phyloP scores from a whole-genome alignment of 2,797 vertebrate species.

The Coracias cyanogaster region DNA sequence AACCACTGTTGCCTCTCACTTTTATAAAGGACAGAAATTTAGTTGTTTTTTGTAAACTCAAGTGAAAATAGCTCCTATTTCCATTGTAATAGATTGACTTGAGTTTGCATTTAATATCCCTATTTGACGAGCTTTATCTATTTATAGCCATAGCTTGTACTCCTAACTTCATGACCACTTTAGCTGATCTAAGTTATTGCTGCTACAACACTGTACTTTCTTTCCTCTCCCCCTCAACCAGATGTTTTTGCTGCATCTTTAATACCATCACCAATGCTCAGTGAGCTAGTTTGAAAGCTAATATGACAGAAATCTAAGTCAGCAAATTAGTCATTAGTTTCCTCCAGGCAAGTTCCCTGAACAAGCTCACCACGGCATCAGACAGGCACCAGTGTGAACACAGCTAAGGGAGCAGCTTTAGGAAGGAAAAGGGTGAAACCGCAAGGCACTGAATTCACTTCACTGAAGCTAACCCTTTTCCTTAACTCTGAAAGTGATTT shows the following conservation, averaged over 20 bases:
- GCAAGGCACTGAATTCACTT: background rate
- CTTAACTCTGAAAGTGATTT: background rate
- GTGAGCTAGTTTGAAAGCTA: background rate
- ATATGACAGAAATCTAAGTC: background rate
- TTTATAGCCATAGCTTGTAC: background rate
- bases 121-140: background rate
- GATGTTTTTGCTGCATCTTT: background rate
- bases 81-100: background rate
- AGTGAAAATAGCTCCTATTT: background rate
- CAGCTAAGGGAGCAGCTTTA: background rate
- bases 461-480: background rate
- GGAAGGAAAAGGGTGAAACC: background rate
- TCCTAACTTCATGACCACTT: background rate
- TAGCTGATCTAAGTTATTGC: background rate
- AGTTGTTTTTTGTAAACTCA: background rate
- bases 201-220: background rate
- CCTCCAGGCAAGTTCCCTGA: background rate
- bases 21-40: background rate
- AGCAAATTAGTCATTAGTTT: background rate
- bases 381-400: background rate
- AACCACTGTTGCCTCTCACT: background rate
- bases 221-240: background rate
- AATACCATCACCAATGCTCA: background rate
- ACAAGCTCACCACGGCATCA: background rate
- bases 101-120: background rate